Percentiles rank a stretch among this genome's conserved stretches.
Conservation (phyloP, 2,888 invertebrate genomes). For the Melinaea menophilus region DNA sequence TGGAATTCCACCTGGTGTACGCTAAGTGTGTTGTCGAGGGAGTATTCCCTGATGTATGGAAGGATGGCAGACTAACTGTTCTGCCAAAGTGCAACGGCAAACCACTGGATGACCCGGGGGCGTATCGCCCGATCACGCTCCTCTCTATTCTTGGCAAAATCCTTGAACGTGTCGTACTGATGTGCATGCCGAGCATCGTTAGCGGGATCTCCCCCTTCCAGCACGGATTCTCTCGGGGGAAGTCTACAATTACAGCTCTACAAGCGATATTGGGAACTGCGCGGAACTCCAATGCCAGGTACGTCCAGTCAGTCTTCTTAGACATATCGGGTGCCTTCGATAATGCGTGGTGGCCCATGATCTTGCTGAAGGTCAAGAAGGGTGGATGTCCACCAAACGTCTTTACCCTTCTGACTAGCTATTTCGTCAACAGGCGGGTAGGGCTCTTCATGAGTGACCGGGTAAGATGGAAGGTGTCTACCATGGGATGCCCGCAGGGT, state of each 20-base stretch:
- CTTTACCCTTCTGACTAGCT: slow-evolving; percentile 8
- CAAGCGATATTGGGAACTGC: too few relatives aligned
- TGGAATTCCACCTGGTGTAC: slow-evolving; percentile 22
- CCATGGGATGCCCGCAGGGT: too few relatives aligned
- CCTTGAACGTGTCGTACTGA: too few relatives aligned
- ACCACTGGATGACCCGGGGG: slow-evolving; percentile 27
- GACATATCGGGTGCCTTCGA: slow-evolving; percentile 10
- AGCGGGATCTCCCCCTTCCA: too few relatives aligned
- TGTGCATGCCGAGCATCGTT: neutral
- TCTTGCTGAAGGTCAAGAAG: slow-evolving; percentile 33
- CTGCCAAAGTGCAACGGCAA: slow-evolving; percentile 32
- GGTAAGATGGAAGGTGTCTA: too few relatives aligned
- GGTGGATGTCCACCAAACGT: slow-evolving; percentile 29
- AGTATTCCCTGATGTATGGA: slow-evolving; percentile 23
- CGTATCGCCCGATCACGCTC: slow-evolving; percentile 33
- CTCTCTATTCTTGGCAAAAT: slow-evolving; percentile 26
- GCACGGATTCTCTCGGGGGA: too few relatives aligned
- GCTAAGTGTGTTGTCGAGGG: slow-evolving; percentile 14
- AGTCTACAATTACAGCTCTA: too few relatives aligned
- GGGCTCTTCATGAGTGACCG: too few relatives aligned
- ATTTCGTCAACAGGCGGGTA: neutral
- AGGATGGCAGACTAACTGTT: slow-evolving; percentile 20
- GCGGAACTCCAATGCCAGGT: too few relatives aligned
- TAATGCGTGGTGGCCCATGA: slow-evolving; percentile 5
- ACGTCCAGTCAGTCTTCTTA: slow-evolving; percentile 3